Percentiles rank a stretch among this genome's conserved stretches.
These are phyloP conservation scores for Harpegnathos saltator DNA, from an alignment of 1,140 invertebrate species.

Conservation along the genomic window DNA sequence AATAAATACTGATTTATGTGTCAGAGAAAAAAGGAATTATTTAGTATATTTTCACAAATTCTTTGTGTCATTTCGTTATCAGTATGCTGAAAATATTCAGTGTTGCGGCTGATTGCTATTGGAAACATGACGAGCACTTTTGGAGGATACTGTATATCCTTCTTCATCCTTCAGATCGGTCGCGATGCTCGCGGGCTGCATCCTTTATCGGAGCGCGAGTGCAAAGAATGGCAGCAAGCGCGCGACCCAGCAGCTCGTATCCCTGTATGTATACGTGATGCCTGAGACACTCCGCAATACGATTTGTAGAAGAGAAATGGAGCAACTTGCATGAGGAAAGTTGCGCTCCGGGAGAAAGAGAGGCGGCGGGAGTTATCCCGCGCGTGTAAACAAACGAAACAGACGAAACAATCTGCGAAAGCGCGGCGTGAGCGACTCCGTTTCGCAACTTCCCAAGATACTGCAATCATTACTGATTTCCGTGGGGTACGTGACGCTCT, in stretches of 20 bases:
- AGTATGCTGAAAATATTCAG: background rate
- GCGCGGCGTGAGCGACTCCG: constrained; percentile 24
- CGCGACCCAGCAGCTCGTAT: constrained; percentile 29
- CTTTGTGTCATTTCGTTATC: no score
- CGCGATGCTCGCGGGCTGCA: constrained; percentile 40
- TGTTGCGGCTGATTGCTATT: background rate
- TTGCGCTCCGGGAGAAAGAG: constrained; percentile 47
- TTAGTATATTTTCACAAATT: no score
- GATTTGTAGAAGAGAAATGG: constrained; percentile 63
- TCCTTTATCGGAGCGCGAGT: constrained; percentile 64
- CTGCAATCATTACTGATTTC: constrained; percentile 37
- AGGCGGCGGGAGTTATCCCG: constrained; percentile 44
- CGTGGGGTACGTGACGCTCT: constrained; percentile 21
- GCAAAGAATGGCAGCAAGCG: constrained; percentile 48
- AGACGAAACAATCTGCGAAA: constrained; percentile 56
- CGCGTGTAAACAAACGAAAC: constrained; percentile 58
- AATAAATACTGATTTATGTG: no score
- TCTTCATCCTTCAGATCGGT: constrained; percentile 53
- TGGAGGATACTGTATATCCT: constrained; percentile 45
- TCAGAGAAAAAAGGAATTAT: no score
- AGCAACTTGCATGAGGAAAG: constrained; percentile 70
- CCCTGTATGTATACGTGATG: constrained; percentile 44
- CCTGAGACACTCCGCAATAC: constrained; percentile 57
- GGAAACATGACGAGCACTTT: constrained; percentile 20
- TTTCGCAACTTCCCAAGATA: constrained; percentile 48